These are phyloP conservation scores for Heptranchias perlo DNA, from an alignment of 2,113 vertebrate species.

Conservation along the genomic window DNA sequence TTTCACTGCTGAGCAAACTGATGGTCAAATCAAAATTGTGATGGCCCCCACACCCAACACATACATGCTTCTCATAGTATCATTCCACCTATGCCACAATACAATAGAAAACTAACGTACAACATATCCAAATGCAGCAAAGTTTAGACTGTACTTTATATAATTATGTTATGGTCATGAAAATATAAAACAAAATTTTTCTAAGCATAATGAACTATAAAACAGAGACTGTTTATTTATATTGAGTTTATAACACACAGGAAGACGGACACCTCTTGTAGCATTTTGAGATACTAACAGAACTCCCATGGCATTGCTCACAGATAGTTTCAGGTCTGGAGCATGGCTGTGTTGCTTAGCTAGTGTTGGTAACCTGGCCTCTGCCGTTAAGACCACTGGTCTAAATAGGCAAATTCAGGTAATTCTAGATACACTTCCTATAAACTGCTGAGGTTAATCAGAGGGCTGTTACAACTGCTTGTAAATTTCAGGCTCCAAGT, in stretches of 20 bases:
- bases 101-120: not conserved
- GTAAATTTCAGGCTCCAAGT: not conserved
- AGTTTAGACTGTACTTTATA: not conserved
- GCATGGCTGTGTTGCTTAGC: not conserved
- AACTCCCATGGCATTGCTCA: not conserved
- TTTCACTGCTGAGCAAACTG: not conserved
- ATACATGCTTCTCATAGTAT: not conserved
- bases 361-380: not conserved
- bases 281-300: not conserved
- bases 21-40: not conserved
- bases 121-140: not conserved
- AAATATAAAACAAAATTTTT: not conserved
- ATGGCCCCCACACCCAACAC: not conserved
- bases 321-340: not conserved
- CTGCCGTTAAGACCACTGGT: not conserved
- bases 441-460: not conserved
- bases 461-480: not conserved
- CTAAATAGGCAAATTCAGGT: not conserved
- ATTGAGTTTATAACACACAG: not conserved
- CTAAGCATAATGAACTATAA: not conserved
- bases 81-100: not conserved
- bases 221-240: not conserved
- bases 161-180: not conserved
- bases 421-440: not conserved
- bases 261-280: not conserved